Percentiles rank a stretch among this genome's conserved stretches.
Conservation (phyloP, 2,888 invertebrate species). For the Willowsia nigromaculata region DNA sequence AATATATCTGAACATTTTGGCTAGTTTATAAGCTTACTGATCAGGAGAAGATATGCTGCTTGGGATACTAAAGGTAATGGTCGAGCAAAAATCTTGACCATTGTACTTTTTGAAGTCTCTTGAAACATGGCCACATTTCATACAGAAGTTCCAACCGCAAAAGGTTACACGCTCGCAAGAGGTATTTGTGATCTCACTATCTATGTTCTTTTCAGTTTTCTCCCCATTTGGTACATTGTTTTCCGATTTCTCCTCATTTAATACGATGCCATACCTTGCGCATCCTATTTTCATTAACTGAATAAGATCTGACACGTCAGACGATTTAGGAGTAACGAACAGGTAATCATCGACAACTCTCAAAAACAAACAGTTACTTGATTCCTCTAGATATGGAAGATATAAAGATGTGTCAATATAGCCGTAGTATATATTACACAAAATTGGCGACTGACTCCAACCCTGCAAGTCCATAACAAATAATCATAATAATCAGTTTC, state of each 20-base stretch:
- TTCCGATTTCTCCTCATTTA: conserved; percentile 65
- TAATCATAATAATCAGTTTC: too few relatives aligned
- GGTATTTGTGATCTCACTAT: background rate
- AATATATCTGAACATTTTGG: too few relatives aligned
- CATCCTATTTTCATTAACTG: conserved; percentile 56
- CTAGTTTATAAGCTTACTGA: conserved; percentile 49
- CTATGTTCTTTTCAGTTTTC: conserved; percentile 69
- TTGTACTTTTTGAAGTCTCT: conserved; percentile 72
- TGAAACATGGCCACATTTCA: conserved; percentile 72
- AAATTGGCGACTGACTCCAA: conserved; percentile 70
- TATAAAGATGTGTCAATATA: conserved; percentile 69
- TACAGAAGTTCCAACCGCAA: conserved; percentile 74
- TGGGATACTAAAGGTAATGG: conserved; percentile 60
- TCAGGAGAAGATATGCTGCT: conserved; percentile 42
- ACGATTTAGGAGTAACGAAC: conserved; percentile 65
- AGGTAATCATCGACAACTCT: conserved; percentile 76
- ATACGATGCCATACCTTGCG: conserved; percentile 38
- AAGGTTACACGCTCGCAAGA: conserved; percentile 66
- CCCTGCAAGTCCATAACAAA: conserved; percentile 67
- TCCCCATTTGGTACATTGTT: conserved; percentile 66
- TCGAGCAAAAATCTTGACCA: conserved; percentile 69
- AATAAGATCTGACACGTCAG: conserved; percentile 54
- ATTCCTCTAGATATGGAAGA: conserved; percentile 46
- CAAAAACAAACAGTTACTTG: conserved; percentile 69
- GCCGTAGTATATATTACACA: conserved; percentile 77